phyloP scores from a whole-genome alignment of 1,140 invertebrate genomes.

The Eueides isabella region DNA sequence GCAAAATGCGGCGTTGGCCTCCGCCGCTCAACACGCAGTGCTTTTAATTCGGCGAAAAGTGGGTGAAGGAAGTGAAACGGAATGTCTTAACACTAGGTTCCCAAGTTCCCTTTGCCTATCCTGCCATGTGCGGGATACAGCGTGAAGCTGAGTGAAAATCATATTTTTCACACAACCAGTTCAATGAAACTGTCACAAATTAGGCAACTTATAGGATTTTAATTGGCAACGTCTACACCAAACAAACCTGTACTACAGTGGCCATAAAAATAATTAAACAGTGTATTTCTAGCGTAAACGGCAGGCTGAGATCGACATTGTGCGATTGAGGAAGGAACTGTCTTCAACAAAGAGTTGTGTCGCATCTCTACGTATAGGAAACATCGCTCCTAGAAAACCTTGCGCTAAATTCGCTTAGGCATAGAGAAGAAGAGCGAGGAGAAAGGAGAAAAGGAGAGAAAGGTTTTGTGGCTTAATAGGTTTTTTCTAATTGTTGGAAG shows the following conservation, averaged over 20 bases:
- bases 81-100: background rate
- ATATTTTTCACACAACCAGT: too few species aligned
- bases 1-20: background rate
- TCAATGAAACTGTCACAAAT: too few species aligned
- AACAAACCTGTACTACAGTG: background rate
- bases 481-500: too few species aligned
- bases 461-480: too few species aligned
- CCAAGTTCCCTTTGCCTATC: too few species aligned
- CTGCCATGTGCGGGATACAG: background rate
- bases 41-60: background rate
- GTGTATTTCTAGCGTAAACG: conserved; percentile 77
- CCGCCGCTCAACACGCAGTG: background rate
- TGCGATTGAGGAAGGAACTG: conserved; percentile 70
- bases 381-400: conserved; percentile 51
- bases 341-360: conserved; percentile 68
- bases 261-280: conserved; percentile 43
- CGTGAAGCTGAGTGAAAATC: too few species aligned
- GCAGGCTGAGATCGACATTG: conserved; percentile 78
- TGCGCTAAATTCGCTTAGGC: conserved; percentile 68
- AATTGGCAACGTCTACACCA: background rate
- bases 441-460: background rate
- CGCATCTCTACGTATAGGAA: conserved; percentile 58
- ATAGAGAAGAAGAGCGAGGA: conserved; percentile 8
- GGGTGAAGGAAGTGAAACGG: background rate
- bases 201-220: too few species aligned